Evolutionary conservation across 1,140 invertebrate genomes (phyloP), one percentile per base, ranked within the genome.

Genomic region (Lanistes nyassanus): DNA sequence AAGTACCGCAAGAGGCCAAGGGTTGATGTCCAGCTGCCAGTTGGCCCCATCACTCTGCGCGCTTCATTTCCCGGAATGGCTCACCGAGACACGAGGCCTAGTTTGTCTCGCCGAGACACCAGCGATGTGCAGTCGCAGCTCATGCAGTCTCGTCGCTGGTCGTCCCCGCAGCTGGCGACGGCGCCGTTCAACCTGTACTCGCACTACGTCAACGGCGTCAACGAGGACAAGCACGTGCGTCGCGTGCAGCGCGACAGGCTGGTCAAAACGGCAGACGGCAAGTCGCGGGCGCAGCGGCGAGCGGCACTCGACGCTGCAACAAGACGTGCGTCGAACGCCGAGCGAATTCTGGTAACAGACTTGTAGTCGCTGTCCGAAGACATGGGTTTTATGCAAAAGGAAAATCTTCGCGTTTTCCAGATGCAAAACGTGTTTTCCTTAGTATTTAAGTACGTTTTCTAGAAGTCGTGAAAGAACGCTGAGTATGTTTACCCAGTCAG

Each of bases 131-230:
- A 69, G 47, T 37, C 51, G 16, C 19, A 51, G 7, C 53, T 70
- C 9, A 53, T 72, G 23, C 4, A 42, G 56, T 72, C n/a, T 39
- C 62, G 51, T 29, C 64, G 58, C 31, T 75, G 58, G 51, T 47
- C 53, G 11, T 53, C 64, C 6, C 64, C 53, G 1, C 29, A 34
- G 11, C 58, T 31, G 26, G 23, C 29, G 5, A 19, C 26, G 3
- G 34, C 71, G 11, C 39, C 51, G 0, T 34, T 64, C 16, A 42
- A 74, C 9, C 72, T 74, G 58, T 66, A 65, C 60, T 51, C 60
- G 23, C 64, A 53, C 56, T 74, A 74, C 42, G 42, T 74, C 42
- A 39, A 74, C 62, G 31, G 64, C 16, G 72, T 74, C 72, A 74
- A 74, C 60, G 47, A 51, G 13, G 51, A 74, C 42, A 47, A 53